phyloP scores from a whole-genome alignment of 2,113 vertebrate species.

The Leucosticte australis region DNA sequence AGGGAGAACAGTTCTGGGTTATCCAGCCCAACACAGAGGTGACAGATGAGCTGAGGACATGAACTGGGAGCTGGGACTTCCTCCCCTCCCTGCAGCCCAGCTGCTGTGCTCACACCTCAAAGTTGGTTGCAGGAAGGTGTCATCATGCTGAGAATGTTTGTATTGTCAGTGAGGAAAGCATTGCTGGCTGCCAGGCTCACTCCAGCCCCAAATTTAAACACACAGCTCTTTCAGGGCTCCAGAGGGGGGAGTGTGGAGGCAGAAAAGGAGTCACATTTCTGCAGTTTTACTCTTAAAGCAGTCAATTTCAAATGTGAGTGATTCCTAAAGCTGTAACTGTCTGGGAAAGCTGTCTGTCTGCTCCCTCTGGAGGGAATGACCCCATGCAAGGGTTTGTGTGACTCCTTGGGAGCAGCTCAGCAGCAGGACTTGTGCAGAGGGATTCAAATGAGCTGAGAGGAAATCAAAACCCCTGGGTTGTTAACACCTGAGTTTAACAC shows the following conservation, averaged over 20 bases:
- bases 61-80: not conserved
- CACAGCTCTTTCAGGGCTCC: not conserved
- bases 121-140: not conserved
- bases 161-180: not conserved
- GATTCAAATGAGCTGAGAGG: not conserved
- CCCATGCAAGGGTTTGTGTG: not conserved
- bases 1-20: not conserved
- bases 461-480: not conserved
- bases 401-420: not conserved
- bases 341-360: not conserved
- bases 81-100: not conserved
- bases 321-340: not conserved
- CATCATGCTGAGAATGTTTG: not conserved
- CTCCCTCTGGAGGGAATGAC: not conserved
- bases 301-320: not conserved
- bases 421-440: not conserved
- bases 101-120: not conserved
- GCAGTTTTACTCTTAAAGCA: not conserved
- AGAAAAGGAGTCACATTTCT: not conserved
- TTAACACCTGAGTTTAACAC: not conserved
- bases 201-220: not conserved
- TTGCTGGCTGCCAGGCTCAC: not conserved
- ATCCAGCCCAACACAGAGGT: not conserved
- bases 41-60: not conserved
- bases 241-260: not conserved